phyloP scores from a whole-genome alignment of 2,113 vertebrate genomes.

The Phalacrocorax brasilianus region DNA sequence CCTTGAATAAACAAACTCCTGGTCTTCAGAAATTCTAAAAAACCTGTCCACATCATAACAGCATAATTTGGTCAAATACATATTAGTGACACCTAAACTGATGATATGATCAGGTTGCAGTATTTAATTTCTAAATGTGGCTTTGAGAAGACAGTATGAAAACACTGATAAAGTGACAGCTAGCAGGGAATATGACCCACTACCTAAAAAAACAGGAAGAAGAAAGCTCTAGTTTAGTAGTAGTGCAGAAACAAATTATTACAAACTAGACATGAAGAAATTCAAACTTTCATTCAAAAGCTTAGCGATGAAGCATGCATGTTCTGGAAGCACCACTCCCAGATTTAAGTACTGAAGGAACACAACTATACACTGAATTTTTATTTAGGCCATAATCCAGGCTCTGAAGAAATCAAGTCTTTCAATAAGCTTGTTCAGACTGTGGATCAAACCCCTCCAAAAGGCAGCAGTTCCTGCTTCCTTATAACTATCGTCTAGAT shows the following conservation, averaged over 20 bases:
- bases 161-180: background rate
- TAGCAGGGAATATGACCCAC: background rate
- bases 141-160: background rate
- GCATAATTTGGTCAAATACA: background rate
- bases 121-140: background rate
- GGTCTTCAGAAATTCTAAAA: background rate
- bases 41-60: background rate
- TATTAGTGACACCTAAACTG: background rate
- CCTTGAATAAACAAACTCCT: background rate
- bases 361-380: background rate
- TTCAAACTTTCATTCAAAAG: background rate
- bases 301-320: background rate
- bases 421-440: background rate
- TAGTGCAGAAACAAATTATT: background rate
- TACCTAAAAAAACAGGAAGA: background rate
- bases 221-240: background rate
- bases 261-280: background rate
- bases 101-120: background rate
- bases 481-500: background rate
- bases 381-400: background rate
- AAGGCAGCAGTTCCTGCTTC: background rate
- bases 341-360: background rate
- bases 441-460: background rate
- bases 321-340: background rate
- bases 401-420: background rate